These are phyloP conservation scores for Thomomys bottae DNA, from an alignment of 2,113 vertebrate species.

Conservation along the genomic window DNA sequence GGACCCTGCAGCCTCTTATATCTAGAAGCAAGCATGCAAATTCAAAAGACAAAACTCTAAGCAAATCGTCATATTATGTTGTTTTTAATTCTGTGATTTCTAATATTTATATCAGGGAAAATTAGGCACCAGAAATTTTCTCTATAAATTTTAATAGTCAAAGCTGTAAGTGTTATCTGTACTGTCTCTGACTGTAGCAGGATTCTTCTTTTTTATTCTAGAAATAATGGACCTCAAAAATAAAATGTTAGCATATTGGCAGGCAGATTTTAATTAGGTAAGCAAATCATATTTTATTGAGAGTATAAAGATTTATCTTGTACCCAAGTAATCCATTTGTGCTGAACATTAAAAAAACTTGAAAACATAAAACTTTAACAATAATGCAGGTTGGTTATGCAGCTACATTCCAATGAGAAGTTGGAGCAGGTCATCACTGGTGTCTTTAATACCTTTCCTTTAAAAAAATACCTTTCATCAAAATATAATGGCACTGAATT, in stretches of 20 bases:
- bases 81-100: conserved; percentile 6
- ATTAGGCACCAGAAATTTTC: background rate
- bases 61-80: background rate
- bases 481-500: background rate
- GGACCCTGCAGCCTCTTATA: too few species aligned
- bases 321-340: conserved; percentile 48
- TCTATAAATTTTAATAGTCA: conserved; percentile 45
- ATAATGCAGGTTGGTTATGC: background rate
- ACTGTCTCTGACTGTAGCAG: background rate
- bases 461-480: background rate
- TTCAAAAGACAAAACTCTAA: conserved; percentile 26
- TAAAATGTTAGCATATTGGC: conserved; percentile 14
- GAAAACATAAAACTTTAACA: conserved; percentile 44
- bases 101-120: background rate
- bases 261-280: conserved; percentile 55
- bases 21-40: background rate
- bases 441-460: background rate
- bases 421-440: background rate
- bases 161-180: conserved; percentile 19
- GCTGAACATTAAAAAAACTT: conserved; percentile 43
- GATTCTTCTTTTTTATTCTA: conserved; percentile 57
- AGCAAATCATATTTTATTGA: conserved; percentile 44
- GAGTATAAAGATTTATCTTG: conserved; percentile 40
- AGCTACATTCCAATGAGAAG: conserved; percentile 25
- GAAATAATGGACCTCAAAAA: conserved; percentile 57